Conservation (phyloP, 2,888 invertebrate genomes). For the Hyppa rectilinea region DNA sequence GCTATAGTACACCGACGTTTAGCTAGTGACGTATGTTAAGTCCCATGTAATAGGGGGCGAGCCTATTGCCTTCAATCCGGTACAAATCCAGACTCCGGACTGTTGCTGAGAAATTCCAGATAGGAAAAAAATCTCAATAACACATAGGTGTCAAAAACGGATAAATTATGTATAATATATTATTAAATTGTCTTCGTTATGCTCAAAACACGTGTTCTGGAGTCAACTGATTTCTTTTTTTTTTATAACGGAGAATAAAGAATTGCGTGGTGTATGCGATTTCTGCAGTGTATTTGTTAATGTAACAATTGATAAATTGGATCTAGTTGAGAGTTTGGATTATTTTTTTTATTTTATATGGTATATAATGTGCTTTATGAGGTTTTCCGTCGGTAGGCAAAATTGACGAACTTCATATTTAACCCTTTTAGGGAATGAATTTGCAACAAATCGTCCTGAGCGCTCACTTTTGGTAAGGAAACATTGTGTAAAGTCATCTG, state of each 20-base stretch:
- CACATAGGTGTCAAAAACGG: conserved; percentile 12
- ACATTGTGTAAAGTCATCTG: no score
- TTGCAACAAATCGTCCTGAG: no score
- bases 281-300: background rate
- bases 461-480: no score
- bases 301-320: background rate
- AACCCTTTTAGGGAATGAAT: no score
- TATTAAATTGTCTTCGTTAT: conserved; percentile 63
- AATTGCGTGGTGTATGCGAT: background rate
- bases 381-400: no score
- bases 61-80: background rate
- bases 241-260: conserved; percentile 7
- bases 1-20: background rate
- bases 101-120: background rate
- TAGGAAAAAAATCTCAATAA: background rate
- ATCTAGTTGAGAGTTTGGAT: background rate
- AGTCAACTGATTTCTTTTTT: background rate
- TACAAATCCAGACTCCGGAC: background rate
- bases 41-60: no score
- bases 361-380: no score
- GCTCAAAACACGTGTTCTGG: conserved; percentile 38
- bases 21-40: no score
- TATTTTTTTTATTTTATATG: no score
- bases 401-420: no score
- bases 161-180: no score